A percentile compares a stretch with the other conserved stretches of the same genome.
Conservation (phyloP, 2,797 vertebrate species). For the Fratercula arctica region DNA sequence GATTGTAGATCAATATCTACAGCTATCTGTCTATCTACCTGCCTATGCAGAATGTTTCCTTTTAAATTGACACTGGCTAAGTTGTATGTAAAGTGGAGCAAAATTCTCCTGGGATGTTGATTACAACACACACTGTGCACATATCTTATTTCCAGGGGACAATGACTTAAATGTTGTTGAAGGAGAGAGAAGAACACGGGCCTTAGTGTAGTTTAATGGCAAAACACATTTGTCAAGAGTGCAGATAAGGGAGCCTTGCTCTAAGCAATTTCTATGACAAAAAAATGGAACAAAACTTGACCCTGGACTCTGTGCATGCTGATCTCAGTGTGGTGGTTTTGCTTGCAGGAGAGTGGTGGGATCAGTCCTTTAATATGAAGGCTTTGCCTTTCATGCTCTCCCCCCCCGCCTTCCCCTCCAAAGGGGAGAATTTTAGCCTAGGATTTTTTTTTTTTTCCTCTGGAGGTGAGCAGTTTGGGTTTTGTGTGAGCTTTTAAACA, state of each 20-base stretch:
- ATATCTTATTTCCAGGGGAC: slow-evolving; percentile 9
- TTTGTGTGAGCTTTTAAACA: background rate
- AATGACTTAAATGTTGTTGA: slow-evolving; percentile 2
- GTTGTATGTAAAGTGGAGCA: background rate
- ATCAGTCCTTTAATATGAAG: background rate
- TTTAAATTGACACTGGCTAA: background rate
- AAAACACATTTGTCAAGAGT: slow-evolving; percentile 3
- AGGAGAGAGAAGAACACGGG: background rate
- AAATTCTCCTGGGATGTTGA: slow-evolving; percentile 25
- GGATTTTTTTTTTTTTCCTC: background rate
- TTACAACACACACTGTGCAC: background rate
- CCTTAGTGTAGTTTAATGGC: background rate
- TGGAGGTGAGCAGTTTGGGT: background rate
- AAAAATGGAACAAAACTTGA: background rate
- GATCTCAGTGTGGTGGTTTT: background rate
- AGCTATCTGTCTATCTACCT: background rate
- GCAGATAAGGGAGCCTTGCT: background rate
- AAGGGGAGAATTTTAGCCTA: background rate
- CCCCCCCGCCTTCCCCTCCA: background rate
- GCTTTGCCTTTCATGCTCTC: background rate
- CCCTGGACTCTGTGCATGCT: background rate
- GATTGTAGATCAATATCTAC: background rate
- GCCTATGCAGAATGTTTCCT: background rate
- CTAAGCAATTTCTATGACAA: background rate
- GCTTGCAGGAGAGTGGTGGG: background rate